Evolutionary conservation across 2,113 vertebrate species (phyloP).

Genomic region (Syrmaticus mikado): DNA sequence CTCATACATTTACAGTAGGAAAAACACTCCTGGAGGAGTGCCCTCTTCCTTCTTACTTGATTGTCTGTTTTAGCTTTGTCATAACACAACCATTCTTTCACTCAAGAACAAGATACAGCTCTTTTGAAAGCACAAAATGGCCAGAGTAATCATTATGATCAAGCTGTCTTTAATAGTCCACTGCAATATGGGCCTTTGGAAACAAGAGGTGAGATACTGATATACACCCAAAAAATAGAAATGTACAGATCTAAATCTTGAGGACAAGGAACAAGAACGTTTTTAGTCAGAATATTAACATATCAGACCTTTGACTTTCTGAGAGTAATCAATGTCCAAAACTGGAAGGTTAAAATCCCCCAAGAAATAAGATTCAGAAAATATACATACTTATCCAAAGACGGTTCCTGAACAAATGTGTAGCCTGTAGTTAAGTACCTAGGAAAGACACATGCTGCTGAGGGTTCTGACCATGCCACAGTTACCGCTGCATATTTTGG

Average conservation of each 20-base stretch:
- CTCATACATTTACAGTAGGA: neutral
- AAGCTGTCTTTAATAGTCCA: neutral
- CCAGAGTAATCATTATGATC: neutral
- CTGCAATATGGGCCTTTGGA: neutral
- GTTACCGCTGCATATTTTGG: constrained; percentile 70
- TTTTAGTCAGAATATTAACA: neutral
- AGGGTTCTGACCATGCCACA: constrained; percentile 72
- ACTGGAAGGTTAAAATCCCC: neutral
- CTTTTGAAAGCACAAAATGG: neutral
- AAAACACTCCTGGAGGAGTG: neutral
- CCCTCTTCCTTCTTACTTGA: neutral
- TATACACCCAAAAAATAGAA: neutral
- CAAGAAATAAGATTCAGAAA: constrained; percentile 46
- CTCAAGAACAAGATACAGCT: neutral
- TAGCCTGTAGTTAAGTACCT: constrained; percentile 74
- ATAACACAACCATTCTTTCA: neutral
- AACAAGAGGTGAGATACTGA: neutral
- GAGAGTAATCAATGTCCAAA: neutral
- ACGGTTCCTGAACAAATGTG: constrained; percentile 73
- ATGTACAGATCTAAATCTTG: neutral
- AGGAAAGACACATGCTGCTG: constrained; percentile 73
- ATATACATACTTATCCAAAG: constrained; percentile 76
- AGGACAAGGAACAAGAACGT: neutral
- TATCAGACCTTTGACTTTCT: neutral
- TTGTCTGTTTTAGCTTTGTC: neutral